phyloP scores from a whole-genome alignment of 2,888 invertebrate genomes.

The Netelia fuscicornis region DNA sequence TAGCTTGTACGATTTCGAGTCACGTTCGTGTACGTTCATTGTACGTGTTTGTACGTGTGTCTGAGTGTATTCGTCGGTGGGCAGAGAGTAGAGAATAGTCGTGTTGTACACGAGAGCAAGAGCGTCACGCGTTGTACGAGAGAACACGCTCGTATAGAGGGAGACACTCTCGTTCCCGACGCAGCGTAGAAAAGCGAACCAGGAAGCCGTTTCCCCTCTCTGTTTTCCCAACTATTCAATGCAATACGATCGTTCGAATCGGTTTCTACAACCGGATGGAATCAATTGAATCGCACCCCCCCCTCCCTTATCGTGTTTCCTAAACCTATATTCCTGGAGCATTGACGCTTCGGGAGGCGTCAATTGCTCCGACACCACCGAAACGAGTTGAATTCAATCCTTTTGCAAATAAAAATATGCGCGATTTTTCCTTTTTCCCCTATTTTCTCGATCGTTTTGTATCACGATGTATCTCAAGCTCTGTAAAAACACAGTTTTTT shows the following conservation, averaged over 20 bases:
- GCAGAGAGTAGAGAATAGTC: constrained; percentile 27
- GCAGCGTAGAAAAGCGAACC: constrained; percentile 8
- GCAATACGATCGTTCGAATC: constrained; percentile 62
- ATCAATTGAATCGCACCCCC: constrained; percentile 68
- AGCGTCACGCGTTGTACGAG: constrained; percentile 13
- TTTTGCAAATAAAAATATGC: background rate
- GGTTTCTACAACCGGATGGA: constrained; percentile 66
- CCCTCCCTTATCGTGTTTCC: constrained; percentile 11
- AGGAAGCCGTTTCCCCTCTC: constrained; percentile 24
- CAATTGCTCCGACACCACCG: constrained; percentile 9
- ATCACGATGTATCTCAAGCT: no score
- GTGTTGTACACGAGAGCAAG: constrained; percentile 15
- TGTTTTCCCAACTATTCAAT: constrained; percentile 64
- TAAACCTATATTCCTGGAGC: constrained; percentile 30
- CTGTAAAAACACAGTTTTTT: no score
- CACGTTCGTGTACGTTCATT: constrained; percentile 58
- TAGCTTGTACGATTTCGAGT: constrained; percentile 66
- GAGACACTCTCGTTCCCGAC: constrained; percentile 18
- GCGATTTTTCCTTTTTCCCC: background rate
- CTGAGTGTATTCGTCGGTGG: constrained; percentile 5
- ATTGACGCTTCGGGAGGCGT: constrained; percentile 1
- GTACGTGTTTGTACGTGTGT: background rate
- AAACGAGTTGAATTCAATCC: background rate
- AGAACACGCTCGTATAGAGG: constrained; percentile 26
- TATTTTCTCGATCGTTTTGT: background rate